These are phyloP conservation scores for Naja naja DNA, from an alignment of 2,113 vertebrate genomes.

Conservation along the genomic window DNA sequence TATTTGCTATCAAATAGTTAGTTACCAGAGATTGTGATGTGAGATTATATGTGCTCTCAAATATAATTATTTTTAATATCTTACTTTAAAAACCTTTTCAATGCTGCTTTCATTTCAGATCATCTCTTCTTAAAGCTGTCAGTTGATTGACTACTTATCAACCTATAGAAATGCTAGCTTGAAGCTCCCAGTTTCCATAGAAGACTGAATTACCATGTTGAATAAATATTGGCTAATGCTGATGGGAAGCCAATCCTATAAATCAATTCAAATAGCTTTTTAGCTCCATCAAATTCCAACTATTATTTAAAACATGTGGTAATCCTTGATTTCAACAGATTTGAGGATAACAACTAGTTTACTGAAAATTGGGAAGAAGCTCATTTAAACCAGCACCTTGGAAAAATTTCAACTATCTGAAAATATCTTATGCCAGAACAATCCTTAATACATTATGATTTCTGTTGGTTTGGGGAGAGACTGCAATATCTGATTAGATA, in stretches of 20 bases:
- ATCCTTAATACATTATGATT: background rate
- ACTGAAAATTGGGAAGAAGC: background rate
- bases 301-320: background rate
- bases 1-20: conserved; percentile 50
- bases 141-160: background rate
- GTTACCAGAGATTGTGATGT: conserved; percentile 52
- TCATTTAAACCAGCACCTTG: background rate
- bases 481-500: background rate
- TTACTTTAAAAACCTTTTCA: conserved; percentile 36
- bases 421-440: background rate
- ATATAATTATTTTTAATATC: conserved; percentile 50
- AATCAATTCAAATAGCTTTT: background rate
- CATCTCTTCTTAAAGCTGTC: conserved; percentile 8
- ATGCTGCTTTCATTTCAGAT: conserved; percentile 21
- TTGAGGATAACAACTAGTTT: background rate
- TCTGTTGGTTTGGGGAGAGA: background rate
- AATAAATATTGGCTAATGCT: background rate
- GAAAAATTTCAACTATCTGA: background rate
- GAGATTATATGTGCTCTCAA: conserved; percentile 4
- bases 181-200: background rate
- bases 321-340: background rate
- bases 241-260: background rate
- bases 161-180: background rate
- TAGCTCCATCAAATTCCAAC: background rate
- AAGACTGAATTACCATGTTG: background rate